Conservation (phyloP, 1,140 invertebrate species). For the Caenorhabditis latens region DNA sequence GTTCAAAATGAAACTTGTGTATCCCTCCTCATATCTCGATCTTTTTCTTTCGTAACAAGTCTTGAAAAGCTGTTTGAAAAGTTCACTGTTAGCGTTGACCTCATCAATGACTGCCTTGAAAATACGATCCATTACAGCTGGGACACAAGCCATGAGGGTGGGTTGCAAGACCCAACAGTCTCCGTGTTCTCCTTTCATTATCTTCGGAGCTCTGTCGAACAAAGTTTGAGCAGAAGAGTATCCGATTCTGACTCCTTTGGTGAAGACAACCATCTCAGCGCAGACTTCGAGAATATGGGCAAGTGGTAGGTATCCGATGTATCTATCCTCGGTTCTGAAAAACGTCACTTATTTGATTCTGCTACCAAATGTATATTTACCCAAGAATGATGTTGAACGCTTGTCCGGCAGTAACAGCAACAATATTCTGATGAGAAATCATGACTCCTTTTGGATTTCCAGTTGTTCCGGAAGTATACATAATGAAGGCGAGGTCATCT, state of each 20-base stretch:
- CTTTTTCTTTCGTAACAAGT: conserved; percentile 78
- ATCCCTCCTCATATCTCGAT: conserved; percentile 85
- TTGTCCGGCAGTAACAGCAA: conserved; percentile 89
- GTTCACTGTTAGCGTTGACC: conserved; percentile 71
- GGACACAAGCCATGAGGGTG: conserved; percentile 93
- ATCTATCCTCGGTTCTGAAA: conserved; percentile 83
- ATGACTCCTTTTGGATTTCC: conserved; percentile 85
- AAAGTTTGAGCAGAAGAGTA: conserved; percentile 95
- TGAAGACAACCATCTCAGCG: conserved; percentile 78
- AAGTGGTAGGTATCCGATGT: conserved; percentile 94
- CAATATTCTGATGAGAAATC: conserved; percentile 88
- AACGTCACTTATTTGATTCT: conserved; percentile 71
- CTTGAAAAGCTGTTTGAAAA: conserved; percentile 77
- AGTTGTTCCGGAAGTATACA: conserved; percentile 95
- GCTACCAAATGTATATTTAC: background rate
- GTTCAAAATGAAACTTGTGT: conserved; percentile 87
- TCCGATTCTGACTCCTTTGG: conserved; percentile 87
- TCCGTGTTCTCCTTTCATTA: conserved; percentile 87
- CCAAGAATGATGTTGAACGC: conserved; percentile 82
- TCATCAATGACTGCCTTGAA: conserved; percentile 78
- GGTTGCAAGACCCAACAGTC: conserved; percentile 91
- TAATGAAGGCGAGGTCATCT: conserved; percentile 90
- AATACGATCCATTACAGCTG: conserved; percentile 80
- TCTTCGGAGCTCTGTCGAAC: conserved; percentile 93
- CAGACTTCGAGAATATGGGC: conserved; percentile 97